Percentiles rank a stretch among this genome's conserved stretches.
phyloP scores from a whole-genome alignment of 2,888 invertebrate species.

The Alcis repandata region DNA sequence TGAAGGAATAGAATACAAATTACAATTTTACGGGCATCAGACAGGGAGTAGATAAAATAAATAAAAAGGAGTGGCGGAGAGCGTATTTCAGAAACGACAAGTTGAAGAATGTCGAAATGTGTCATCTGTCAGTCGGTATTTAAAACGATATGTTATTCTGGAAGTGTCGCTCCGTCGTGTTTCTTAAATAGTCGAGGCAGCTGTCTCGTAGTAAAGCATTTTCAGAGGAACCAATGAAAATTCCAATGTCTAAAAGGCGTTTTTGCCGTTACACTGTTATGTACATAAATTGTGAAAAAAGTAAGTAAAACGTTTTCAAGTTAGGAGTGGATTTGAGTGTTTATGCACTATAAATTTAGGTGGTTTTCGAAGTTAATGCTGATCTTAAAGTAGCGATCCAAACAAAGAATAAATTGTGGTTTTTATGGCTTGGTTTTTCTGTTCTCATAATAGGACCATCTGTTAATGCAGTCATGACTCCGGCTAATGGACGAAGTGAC shows the following conservation, averaged over 20 bases:
- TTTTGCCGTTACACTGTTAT: slow-evolving; percentile 43
- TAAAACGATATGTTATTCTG: slow-evolving; percentile 85
- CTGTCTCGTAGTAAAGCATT: slow-evolving; percentile 73
- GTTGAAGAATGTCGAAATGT: slow-evolving; percentile 86
- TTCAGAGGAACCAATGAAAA: slow-evolving; percentile 72
- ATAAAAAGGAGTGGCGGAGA: slow-evolving; percentile 64
- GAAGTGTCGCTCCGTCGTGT: slow-evolving; percentile 73
- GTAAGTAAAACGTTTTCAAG: slow-evolving; percentile 41
- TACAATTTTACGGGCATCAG: slow-evolving; percentile 39
- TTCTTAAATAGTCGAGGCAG: slow-evolving; percentile 80
- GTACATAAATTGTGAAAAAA: slow-evolving; percentile 46
- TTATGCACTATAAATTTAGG: slow-evolving; percentile 39
- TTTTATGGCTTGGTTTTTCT: slow-evolving; percentile 29
- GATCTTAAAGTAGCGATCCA: slow-evolving; percentile 31
- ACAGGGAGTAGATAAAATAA: slow-evolving; percentile 68
- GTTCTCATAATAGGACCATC: slow-evolving; percentile 20
- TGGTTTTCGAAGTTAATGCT: slow-evolving; percentile 37
- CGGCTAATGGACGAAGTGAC: slow-evolving; percentile 28
- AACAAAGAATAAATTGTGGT: slow-evolving; percentile 40
- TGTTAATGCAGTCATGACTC: slow-evolving; percentile 23
- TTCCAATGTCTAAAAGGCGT: slow-evolving; percentile 62
- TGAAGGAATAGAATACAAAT: slow-evolving; percentile 55
- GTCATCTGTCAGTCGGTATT: slow-evolving; percentile 86
- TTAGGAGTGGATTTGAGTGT: slow-evolving; percentile 10
- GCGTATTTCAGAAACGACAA: slow-evolving; percentile 83